Conservation (phyloP, 2,888 invertebrate species). For the Dryocosmus kuriphilus region DNA sequence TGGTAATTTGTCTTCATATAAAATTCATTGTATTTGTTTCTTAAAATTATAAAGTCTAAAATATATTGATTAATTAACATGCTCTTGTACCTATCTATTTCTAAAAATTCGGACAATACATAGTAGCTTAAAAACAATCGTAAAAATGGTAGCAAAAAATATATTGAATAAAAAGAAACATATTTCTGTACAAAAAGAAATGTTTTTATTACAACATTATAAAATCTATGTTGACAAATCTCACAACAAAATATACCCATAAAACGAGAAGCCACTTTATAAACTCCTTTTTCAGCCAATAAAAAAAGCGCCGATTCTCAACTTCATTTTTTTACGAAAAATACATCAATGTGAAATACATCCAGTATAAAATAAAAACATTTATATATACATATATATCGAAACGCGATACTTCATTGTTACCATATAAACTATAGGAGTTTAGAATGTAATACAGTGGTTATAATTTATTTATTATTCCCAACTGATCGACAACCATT, state of each 20-base stretch:
- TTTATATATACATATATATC: constrained; percentile 53
- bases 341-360: constrained; percentile 70
- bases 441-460: constrained; percentile 43
- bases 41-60: not conserved
- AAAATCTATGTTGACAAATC: constrained; percentile 73
- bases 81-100: not conserved
- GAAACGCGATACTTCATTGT: constrained; percentile 26
- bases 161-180: constrained; percentile 39
- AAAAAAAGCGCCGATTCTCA: constrained; percentile 46
- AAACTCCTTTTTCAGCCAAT: constrained; percentile 39
- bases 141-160: constrained; percentile 22
- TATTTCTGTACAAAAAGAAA: constrained; percentile 64
- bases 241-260: constrained; percentile 63
- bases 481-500: not conserved
- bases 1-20: not conserved
- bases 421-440: constrained; percentile 17
- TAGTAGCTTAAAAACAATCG: not conserved
- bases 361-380: constrained; percentile 71
- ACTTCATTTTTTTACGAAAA: constrained; percentile 59
- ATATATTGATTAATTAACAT: not conserved
- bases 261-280: constrained; percentile 58
- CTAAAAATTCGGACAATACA: not conserved
- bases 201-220: constrained; percentile 76
- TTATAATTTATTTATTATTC: constrained; percentile 28
- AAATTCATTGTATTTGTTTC: not conserved